These are phyloP conservation scores for Drosophila incognita DNA, from an alignment of 2,888 invertebrate genomes.

Conservation along the genomic window DNA sequence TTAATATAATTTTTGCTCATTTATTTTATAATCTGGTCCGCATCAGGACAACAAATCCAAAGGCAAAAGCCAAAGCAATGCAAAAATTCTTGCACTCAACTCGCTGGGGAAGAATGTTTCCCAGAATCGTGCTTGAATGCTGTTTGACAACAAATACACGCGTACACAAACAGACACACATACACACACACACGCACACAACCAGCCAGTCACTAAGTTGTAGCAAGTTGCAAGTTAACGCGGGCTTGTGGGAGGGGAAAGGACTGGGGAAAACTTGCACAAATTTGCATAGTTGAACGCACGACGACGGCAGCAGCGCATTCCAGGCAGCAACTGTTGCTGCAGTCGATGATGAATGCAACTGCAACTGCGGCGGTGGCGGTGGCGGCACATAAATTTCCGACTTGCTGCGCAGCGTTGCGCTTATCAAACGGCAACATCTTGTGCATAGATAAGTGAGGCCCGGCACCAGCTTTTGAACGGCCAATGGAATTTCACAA, in stretches of 20 bases:
- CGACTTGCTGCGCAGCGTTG: conserved; percentile 62
- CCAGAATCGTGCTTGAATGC: conserved; percentile 83
- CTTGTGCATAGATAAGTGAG: conserved; percentile 78
- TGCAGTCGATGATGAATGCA: conserved; percentile 72
- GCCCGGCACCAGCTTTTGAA: conserved; percentile 34
- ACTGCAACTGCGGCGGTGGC: conserved; percentile 40
- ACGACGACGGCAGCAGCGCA: conserved; percentile 64
- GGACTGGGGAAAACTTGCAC: conserved; percentile 56
- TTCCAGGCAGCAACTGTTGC: conserved; percentile 68
- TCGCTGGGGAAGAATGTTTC: conserved; percentile 76
- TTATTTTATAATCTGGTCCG: conserved; percentile 68
- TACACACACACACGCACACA: conserved; percentile 9
- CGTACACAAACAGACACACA: conserved; percentile 30
- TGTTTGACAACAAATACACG: conserved; percentile 78
- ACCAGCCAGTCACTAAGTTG: conserved; percentile 70
- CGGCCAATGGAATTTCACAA: conserved; percentile 78
- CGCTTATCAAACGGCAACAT: conserved; percentile 80
- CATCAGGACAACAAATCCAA: conserved; percentile 33
- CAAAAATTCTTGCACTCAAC: conserved; percentile 59
- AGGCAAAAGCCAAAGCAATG: conserved; percentile 57
- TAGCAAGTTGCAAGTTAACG: conserved; percentile 81
- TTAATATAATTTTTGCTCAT: conserved; percentile 64
- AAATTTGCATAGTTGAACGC: conserved; percentile 78
- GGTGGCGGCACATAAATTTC: conserved; percentile 71
- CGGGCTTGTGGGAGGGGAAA: conserved; percentile 20